These are phyloP conservation scores for Microcebus griseorufus DNA, from an alignment of 2,113 vertebrate species.

Conservation along the genomic window DNA sequence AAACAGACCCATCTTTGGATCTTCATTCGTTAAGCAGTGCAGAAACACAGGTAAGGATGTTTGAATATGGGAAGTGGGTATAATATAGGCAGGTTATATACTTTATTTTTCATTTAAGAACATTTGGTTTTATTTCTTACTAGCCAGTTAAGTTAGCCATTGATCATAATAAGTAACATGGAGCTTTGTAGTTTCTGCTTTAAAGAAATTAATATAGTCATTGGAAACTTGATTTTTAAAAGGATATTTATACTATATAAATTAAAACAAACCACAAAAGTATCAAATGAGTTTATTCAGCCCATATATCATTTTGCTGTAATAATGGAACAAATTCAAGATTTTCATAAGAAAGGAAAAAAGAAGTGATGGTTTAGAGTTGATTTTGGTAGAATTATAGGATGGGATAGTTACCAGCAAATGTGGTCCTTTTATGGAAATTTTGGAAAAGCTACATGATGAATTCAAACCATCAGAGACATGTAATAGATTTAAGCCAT, in stretches of 20 bases:
- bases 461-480: background rate
- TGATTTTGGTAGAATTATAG: slow-evolving; percentile 48
- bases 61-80: background rate
- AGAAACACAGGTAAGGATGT: slow-evolving; percentile 92
- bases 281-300: slow-evolving; percentile 20
- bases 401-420: background rate
- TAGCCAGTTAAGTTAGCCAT: background rate
- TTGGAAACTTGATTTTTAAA: slow-evolving; percentile 39
- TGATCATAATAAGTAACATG: background rate
- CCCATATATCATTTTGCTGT: background rate
- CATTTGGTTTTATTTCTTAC: slow-evolving; percentile 33
- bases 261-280: slow-evolving; percentile 39
- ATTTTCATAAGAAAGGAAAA: background rate
- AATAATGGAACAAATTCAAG: background rate
- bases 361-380: slow-evolving; percentile 32
- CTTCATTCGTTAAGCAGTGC: slow-evolving; percentile 95
- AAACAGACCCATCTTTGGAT: slow-evolving; percentile 92
- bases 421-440: background rate
- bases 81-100: background rate
- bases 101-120: background rate
- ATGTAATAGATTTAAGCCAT: background rate
- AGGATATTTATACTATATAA: background rate
- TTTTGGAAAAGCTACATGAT: background rate
- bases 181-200: slow-evolving; percentile 15
- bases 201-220: slow-evolving; percentile 34